Evolutionary conservation across 2,888 invertebrate species (phyloP).

Genomic region (Chymomyza caudatula): DNA sequence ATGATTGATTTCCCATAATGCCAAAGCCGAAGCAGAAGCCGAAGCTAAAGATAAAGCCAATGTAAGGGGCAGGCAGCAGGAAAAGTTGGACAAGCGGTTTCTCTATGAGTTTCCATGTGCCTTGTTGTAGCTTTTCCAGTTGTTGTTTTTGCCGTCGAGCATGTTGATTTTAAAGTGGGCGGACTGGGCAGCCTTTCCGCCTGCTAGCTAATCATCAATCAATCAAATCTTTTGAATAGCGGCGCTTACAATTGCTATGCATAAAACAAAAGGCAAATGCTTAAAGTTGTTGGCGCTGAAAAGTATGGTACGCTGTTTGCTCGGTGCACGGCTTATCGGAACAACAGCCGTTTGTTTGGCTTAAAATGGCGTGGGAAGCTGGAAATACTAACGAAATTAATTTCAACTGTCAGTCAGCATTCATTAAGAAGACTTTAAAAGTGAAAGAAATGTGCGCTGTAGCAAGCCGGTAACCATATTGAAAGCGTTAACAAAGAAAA

Average conservation of each 20-base stretch:
- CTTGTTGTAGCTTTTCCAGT: slow-evolving; percentile 40
- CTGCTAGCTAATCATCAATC: slow-evolving; percentile 62
- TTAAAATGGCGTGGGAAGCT: background rate
- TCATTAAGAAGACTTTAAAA: slow-evolving; percentile 26
- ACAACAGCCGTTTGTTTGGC: slow-evolving; percentile 3
- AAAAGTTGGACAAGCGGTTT: background rate
- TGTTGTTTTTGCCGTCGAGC: too few species aligned
- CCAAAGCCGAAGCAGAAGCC: slow-evolving; percentile 8
- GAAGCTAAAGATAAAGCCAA: slow-evolving; percentile 9
- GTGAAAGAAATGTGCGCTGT: slow-evolving; percentile 14
- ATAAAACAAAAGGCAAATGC: slow-evolving; percentile 46
- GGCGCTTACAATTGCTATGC: slow-evolving; percentile 28
- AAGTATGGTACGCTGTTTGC: slow-evolving; percentile 20
- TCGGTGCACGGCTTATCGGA: slow-evolving; percentile 6
- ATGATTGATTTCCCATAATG: slow-evolving; percentile 66
- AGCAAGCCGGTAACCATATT: slow-evolving; percentile 24
- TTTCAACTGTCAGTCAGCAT: slow-evolving; percentile 56
- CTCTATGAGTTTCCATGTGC: slow-evolving; percentile 47
- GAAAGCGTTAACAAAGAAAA: slow-evolving; percentile 29
- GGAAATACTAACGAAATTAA: slow-evolving; percentile 34
- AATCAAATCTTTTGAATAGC: slow-evolving; percentile 55
- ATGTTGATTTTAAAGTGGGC: slow-evolving; percentile 36
- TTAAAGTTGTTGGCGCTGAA: slow-evolving; percentile 36
- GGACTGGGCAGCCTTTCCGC: slow-evolving; percentile 9
- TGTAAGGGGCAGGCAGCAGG: background rate